Evolutionary conservation across 2,888 invertebrate genomes (phyloP), one percentile per base, ranked within the genome.

Genomic region (Philereme transversata): DNA sequence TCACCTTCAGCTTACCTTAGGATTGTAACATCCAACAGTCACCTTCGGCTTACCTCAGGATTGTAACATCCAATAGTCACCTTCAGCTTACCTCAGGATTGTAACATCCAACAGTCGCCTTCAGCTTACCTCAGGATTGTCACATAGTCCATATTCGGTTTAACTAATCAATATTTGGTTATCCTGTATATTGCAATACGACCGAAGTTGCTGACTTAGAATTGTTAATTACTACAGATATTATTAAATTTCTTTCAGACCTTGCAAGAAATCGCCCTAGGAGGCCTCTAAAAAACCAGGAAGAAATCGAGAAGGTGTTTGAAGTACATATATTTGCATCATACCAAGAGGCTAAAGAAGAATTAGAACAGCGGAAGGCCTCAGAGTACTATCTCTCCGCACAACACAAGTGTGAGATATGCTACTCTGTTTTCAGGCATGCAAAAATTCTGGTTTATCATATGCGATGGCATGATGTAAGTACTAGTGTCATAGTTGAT

Each of bases 381-480:
- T 40, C 44, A 3, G 61, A 57, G 35, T 49, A 44, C 0, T 61
- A 51, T 41, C 44, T 61, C 6, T 41, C 44, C 3, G 49, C 61
- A 3, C 22, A 52, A 8, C 52, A 57, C 47, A 60, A 52, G 44
- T 60, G 60, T 49, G 51, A 40, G n/a, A 52, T 60, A 33, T 60
- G 60, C 36, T 40, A 49, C 11, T 35, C 47, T 4, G 56, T 56
- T 4, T 56, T 22, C 56, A 60, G 49, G 38, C 35, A 52, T 10
- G 38, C 48, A n/a, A 51, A 56, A 40, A 6, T 51, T 11, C 44
- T 60, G 38, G 51, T 47, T 4, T 60, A 11, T 4, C 60, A 60
- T 60, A 60, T 40, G 61, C 38, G 45, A 11, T 57, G 61, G 52
- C 61, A 61, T 41, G 45, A 53, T 53, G 61, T 61, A 10, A 57